Percentiles rank a stretch among this genome's conserved stretches.
Evolutionary conservation across 1,140 invertebrate genomes (phyloP).

Genomic region (Drosophila sturtevanti): DNA sequence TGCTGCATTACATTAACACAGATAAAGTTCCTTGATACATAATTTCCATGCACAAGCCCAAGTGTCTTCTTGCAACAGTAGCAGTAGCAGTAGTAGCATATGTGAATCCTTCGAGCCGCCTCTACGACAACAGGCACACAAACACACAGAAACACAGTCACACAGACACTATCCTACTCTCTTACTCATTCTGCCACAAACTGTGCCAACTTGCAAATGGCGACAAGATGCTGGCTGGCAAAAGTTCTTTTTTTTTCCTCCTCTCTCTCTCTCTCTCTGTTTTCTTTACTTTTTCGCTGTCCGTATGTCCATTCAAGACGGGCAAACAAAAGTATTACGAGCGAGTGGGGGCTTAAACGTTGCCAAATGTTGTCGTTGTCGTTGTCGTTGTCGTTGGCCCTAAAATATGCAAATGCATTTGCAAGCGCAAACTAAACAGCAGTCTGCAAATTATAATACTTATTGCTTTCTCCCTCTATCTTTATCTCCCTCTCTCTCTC

Average conservation of each 20-base stretch:
- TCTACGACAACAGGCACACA: too few relatives aligned
- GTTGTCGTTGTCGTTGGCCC: conserved; percentile 40
- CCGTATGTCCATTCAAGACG: conserved; percentile 41
- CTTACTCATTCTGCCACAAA: conserved; percentile 10
- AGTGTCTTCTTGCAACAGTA: conserved; percentile 50
- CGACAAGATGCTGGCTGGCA: conserved; percentile 78
- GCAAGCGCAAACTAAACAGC: conserved; percentile 66
- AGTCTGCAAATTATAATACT: conserved; percentile 53
- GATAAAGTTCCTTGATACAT: conserved; percentile 81
- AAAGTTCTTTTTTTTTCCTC: conserved; percentile 50
- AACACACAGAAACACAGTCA: background rate
- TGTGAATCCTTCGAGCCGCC: conserved; percentile 40
- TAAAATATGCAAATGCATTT: conserved; percentile 77
- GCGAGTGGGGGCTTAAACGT: conserved; percentile 59
- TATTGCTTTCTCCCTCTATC: conserved; percentile 11
- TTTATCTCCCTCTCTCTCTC: background rate
- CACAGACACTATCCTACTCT: background rate
- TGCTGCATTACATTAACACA: conserved; percentile 81
- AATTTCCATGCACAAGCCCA: conserved; percentile 71
- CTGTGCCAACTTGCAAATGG: conserved; percentile 76
- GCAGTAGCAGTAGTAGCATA: too few relatives aligned
- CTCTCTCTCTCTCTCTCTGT: conserved; percentile 32
- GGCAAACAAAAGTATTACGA: conserved; percentile 69
- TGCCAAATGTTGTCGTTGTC: conserved; percentile 65
- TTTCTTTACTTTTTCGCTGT: conserved; percentile 2